A percentile compares a stretch with the other conserved stretches of the same genome.
phyloP scores from a whole-genome alignment of 2,888 invertebrate genomes.

The Erebia ligea region DNA sequence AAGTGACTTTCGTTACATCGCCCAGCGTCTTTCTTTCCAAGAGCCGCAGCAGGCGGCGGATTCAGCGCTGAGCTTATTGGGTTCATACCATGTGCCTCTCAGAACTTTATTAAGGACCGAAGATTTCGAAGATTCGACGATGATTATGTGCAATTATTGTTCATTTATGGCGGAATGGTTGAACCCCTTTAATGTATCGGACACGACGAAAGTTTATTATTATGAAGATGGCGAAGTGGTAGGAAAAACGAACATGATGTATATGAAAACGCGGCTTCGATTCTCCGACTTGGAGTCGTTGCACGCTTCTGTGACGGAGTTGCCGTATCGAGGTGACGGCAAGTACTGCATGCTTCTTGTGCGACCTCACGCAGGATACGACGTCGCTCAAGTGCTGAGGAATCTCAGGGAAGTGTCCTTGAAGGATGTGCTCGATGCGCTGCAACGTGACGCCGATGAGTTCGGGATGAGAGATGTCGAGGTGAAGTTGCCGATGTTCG shows the following conservation, averaged over 20 bases:
- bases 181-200: neutral
- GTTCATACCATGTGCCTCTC: neutral
- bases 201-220: neutral
- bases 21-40: neutral
- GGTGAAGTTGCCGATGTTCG: slow-evolving; percentile 81
- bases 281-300: slow-evolving; percentile 81
- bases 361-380: slow-evolving; percentile 82
- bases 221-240: neutral
- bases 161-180: neutral
- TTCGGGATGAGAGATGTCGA: slow-evolving; percentile 84
- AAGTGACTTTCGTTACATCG: neutral
- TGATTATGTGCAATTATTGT: slow-evolving; percentile 9
- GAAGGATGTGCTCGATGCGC: slow-evolving; percentile 73
- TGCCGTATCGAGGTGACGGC: slow-evolving; percentile 84
- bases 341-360: slow-evolving; percentile 85
- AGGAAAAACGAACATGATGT: slow-evolving; percentile 4
- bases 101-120: neutral
- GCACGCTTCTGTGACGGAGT: slow-evolving; percentile 84
- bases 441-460: slow-evolving; percentile 71
- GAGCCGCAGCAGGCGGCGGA: slow-evolving; percentile 63
- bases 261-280: slow-evolving; percentile 77
- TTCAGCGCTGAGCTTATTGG: neutral
- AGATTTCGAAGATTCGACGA: slow-evolving; percentile 6
- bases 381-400: slow-evolving; percentile 74
- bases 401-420: slow-evolving; percentile 73